phyloP scores from a whole-genome alignment of 2,113 vertebrate genomes.

The Alouatta palliata region DNA sequence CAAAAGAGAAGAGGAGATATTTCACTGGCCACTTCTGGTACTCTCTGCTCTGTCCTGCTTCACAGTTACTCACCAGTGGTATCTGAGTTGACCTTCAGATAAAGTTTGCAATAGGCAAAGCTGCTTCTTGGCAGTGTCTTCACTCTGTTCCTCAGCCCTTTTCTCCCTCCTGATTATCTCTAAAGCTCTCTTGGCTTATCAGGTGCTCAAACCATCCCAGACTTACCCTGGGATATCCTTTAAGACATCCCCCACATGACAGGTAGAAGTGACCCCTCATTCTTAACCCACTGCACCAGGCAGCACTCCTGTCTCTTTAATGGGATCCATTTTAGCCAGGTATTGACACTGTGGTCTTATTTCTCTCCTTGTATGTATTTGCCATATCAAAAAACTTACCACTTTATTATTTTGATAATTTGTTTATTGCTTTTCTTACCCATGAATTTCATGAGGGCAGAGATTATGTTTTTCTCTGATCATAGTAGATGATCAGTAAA shows the following conservation, averaged over 20 bases:
- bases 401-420: slow-evolving; percentile 18
- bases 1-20: background rate
- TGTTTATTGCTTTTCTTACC: background rate
- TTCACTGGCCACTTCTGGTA: background rate
- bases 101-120: background rate
- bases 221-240: background rate
- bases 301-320: background rate
- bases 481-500: background rate
- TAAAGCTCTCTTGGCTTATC: background rate
- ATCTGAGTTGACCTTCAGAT: background rate
- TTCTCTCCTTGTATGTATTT: background rate
- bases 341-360: background rate
- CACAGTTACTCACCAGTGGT: no score
- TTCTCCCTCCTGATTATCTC: background rate
- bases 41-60: background rate
- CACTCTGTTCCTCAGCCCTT: background rate
- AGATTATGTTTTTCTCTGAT: background rate
- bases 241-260: background rate
- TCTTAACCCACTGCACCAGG: background rate
- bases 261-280: background rate
- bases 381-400: background rate
- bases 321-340: background rate
- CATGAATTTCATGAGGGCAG: background rate
- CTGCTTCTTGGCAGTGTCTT: background rate
- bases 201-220: background rate